Percentiles rank a stretch among this genome's conserved stretches.
Conservation (phyloP, 2,888 invertebrate species). For the Lithophane leautieri region DNA sequence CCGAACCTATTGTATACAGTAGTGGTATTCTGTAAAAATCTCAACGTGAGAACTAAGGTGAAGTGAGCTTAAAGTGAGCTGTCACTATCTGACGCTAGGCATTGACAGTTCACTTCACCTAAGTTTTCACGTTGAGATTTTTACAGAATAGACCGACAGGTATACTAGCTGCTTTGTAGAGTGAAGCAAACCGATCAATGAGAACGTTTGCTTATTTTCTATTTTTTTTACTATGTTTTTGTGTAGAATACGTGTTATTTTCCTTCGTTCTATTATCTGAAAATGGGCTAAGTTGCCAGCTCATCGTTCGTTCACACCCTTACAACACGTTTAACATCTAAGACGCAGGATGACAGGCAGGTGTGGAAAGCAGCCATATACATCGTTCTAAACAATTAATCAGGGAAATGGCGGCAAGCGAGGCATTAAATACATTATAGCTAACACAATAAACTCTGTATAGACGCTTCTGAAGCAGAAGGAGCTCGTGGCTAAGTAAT, state of each 20-base stretch:
- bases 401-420: slow-evolving; percentile 44
- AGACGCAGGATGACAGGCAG: slow-evolving; percentile 48
- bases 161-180: neutral
- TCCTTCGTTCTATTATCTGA: slow-evolving; percentile 22
- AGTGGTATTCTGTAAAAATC: too few relatives aligned
- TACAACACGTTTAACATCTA: slow-evolving; percentile 37
- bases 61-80: too few relatives aligned
- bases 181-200: slow-evolving; percentile 32
- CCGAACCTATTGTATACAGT: slow-evolving; percentile 1
- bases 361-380: slow-evolving; percentile 39
- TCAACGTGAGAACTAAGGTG: too few relatives aligned
- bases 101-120: too few relatives aligned
- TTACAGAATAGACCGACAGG: too few relatives aligned
- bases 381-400: slow-evolving; percentile 52
- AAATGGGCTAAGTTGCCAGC: slow-evolving; percentile 26
- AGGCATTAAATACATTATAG: slow-evolving; percentile 42
- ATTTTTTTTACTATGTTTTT: neutral
- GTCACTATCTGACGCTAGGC: too few relatives aligned
- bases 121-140: too few relatives aligned
- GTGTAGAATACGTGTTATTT: slow-evolving; percentile 11
- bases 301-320: slow-evolving; percentile 42
- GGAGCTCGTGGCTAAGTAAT: too few relatives aligned
- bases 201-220: neutral
- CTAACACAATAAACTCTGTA: slow-evolving; percentile 43
- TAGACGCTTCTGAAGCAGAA: slow-evolving; percentile 5